Evolutionary conservation across 2,797 vertebrate genomes (phyloP).

Genomic region (Melanotaenia pygmaea): DNA sequence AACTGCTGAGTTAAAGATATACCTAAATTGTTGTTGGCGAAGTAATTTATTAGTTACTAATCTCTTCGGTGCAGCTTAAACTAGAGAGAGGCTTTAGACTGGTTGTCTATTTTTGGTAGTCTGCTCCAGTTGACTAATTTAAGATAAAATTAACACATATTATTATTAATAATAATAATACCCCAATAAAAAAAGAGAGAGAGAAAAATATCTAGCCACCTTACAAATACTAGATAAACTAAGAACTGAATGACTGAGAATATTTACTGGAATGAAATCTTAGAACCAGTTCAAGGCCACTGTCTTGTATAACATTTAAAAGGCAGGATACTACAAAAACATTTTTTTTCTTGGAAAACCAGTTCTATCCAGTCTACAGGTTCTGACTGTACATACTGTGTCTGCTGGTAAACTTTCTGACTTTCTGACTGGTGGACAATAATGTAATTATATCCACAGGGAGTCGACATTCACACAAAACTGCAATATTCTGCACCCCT

Average conservation of each 20-base stretch:
- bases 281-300: not conserved
- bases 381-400: conserved; percentile 29
- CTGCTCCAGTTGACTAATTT: too few relatives aligned
- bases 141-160: too few relatives aligned
- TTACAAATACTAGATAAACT: not conserved
- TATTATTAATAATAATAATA: too few relatives aligned
- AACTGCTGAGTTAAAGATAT: too few relatives aligned
- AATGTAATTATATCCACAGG: conserved; percentile 50
- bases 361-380: conserved; percentile 24
- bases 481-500: conserved; percentile 68
- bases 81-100: too few relatives aligned
- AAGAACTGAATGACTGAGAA: not conserved
- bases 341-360: conserved; percentile 15
- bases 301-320: not conserved
- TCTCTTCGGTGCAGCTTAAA: too few relatives aligned
- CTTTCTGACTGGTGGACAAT: conserved; percentile 54
- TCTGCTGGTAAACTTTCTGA: conserved; percentile 31
- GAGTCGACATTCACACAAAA: conserved; percentile 69
- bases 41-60: too few relatives aligned
- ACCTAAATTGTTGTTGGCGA: too few relatives aligned
- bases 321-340: not conserved
- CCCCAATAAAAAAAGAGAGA: too few relatives aligned
- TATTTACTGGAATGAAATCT: not conserved
- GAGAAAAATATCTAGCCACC: not conserved
- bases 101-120: too few relatives aligned